phyloP scores from a whole-genome alignment of 2,888 invertebrate species.

The Macroteleia sp. region DNA sequence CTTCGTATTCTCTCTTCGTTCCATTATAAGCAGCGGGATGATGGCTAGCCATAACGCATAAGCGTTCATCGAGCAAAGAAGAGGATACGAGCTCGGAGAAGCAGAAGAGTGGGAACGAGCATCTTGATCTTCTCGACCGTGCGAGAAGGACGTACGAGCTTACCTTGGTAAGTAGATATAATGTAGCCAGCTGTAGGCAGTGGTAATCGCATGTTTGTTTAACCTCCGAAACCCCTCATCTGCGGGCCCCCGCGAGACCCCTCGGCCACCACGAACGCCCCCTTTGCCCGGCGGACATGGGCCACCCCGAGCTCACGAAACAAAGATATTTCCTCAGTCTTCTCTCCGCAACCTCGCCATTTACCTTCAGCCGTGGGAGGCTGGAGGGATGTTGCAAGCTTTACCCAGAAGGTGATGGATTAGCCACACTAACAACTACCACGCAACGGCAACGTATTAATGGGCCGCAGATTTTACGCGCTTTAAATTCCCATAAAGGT shows the following conservation, averaged over 20 bases:
- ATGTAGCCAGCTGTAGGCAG: constrained; percentile 83
- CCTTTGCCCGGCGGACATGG: constrained; percentile 70
- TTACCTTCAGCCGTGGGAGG: constrained; percentile 44
- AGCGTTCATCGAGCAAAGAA: constrained; percentile 59
- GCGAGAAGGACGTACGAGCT: constrained; percentile 40
- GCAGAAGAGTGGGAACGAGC: constrained; percentile 44
- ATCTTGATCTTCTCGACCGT: constrained; percentile 10
- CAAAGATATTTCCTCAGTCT: constrained; percentile 59
- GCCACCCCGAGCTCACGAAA: constrained; percentile 78
- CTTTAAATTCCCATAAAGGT: constrained; percentile 76
- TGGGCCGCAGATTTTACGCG: constrained; percentile 81
- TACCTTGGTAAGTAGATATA: constrained; percentile 81
- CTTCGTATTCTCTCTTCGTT: constrained; percentile 48
- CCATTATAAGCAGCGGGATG: constrained; percentile 63
- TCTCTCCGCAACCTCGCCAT: constrained; percentile 27
- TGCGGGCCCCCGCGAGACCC: constrained; percentile 74
- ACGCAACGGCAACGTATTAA: constrained; percentile 73
- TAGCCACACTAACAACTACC: constrained; percentile 73
- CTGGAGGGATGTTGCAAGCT: constrained; percentile 52
- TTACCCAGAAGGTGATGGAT: constrained; percentile 77
- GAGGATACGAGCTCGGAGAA: constrained; percentile 56
- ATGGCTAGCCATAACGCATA: constrained; percentile 68
- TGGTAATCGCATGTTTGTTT: constrained; percentile 84
- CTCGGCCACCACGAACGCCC: constrained; percentile 56
- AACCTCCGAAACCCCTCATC: constrained; percentile 84